Evolutionary conservation across 2,113 vertebrate genomes (phyloP), one percentile per base, ranked within the genome.

Genomic region (Passer montanus): DNA sequence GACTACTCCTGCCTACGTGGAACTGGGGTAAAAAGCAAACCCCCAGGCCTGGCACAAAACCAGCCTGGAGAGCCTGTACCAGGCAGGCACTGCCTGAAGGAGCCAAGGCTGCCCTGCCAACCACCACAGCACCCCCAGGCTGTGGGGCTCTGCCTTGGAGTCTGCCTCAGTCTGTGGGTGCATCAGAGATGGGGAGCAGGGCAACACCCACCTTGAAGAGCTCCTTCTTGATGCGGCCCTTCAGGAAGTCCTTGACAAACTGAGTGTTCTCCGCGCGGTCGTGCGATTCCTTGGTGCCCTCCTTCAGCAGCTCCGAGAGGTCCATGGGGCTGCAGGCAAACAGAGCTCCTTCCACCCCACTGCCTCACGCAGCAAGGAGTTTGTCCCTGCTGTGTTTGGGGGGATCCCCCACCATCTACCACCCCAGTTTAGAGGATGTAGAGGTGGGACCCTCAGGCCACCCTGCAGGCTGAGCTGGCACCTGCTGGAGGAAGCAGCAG

Each of bases 231-330:
- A 99, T 99, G 50, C 97, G 98, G 22, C 99, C 99, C 87, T 97
- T 98, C 81, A 99, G 98, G 94, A 99, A 99, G 90, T 99, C 99
- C 96, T 99, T 99, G 90, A 99, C 99, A 93, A 99, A 99, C 95
- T 98, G 98, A 1, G 99, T 99, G 96, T 99, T 99, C 97, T 99
- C 99, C 0, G 99, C 99, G 67, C 98, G 98, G 89, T 99, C 98
- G 0, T 99, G 99, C 31, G 99, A 98, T 37, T 99, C 98, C 95
- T 99, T 99, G 13, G 99, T 99, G 43, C 99, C 99, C 79, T 98
- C 99, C 87, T 99, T 99, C 89, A 99, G 97, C 97, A 99, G 96
- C 97, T 99, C 99, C 0, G 99, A 99, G 15, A 99, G 98, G 94
- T 99, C 99, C 1, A 98, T 97, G 59, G 98, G 97, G 50, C 99